These are phyloP conservation scores for Tetragonisca angustula DNA, from an alignment of 2,888 invertebrate genomes.

Conservation along the genomic window DNA sequence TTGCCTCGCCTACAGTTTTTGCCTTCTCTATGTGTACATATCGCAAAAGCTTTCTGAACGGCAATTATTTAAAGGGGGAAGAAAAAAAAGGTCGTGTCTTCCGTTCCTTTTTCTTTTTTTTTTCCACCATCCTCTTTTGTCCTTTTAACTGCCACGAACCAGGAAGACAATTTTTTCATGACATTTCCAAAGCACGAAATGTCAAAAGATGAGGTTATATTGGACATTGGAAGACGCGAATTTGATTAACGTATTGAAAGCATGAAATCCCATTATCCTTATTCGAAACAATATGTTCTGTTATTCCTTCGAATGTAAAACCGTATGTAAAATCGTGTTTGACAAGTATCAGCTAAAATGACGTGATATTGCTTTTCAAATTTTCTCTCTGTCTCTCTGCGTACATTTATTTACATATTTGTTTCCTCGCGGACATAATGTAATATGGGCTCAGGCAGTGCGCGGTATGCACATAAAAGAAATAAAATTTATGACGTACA, in stretches of 20 bases:
- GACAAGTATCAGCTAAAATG: neutral
- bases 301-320: conserved; percentile 11
- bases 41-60: neutral
- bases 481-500: conserved; percentile 34
- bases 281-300: neutral
- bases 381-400: neutral
- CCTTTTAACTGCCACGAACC: neutral
- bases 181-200: neutral
- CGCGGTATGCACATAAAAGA: neutral
- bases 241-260: conserved; percentile 1
- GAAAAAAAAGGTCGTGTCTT: too few relatives aligned
- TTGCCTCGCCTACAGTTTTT: neutral
- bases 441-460: conserved; percentile 19
- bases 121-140: neutral
- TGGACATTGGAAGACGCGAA: neutral
- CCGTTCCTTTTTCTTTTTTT: neutral
- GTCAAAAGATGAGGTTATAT: neutral
- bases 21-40: neutral
- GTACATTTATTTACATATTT: conserved; percentile 30
- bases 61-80: neutral
- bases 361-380: conserved; percentile 21
- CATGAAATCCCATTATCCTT: neutral
- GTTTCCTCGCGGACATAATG: conserved; percentile 11
- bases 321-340: neutral
- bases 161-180: neutral